Evolutionary conservation across 2,888 invertebrate species (phyloP).

Genomic region (Drosophila barbarae): DNA sequence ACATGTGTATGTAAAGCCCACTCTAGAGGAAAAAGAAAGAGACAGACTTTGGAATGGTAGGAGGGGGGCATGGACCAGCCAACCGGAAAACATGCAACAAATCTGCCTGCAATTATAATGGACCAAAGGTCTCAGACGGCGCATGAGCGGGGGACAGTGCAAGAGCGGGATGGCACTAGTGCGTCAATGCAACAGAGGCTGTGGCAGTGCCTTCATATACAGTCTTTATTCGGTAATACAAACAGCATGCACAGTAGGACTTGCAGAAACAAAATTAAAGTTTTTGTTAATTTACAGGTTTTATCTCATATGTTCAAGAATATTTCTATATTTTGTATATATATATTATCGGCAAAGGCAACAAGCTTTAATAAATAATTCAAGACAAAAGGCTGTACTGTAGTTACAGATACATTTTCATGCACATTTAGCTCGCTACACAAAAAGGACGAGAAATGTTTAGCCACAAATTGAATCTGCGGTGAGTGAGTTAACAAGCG

Average conservation of each 20-base stretch:
- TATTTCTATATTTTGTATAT: not conserved
- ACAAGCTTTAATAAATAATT: no score
- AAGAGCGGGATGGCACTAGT: slow-evolving; percentile 51
- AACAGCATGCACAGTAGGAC: not conserved
- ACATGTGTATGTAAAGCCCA: not conserved
- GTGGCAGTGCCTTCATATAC: slow-evolving; percentile 25
- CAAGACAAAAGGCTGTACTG: slow-evolving; percentile 12
- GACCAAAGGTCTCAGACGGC: slow-evolving; percentile 39
- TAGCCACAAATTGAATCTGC: slow-evolving; percentile 69
- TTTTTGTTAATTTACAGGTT: not conserved
- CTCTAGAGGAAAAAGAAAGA: slow-evolving; percentile 1
- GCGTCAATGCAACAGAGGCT: slow-evolving; percentile 11
- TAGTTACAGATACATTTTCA: slow-evolving; percentile 67
- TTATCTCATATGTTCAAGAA: no score
- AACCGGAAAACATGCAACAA: slow-evolving; percentile 79
- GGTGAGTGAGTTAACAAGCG: slow-evolving; percentile 62
- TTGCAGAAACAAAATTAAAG: not conserved
- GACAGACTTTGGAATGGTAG: slow-evolving; percentile 2
- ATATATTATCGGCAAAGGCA: no score
- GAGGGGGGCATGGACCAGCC: slow-evolving; percentile 57
- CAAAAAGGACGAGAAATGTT: slow-evolving; percentile 69
- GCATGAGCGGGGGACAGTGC: slow-evolving; percentile 36
- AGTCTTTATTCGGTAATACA: slow-evolving; percentile 5
- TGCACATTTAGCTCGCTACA: slow-evolving; percentile 75
- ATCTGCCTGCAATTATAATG: slow-evolving; percentile 58